These are phyloP conservation scores for Sterna hirundo DNA, from an alignment of 2,113 vertebrate species.

Conservation along the genomic window DNA sequence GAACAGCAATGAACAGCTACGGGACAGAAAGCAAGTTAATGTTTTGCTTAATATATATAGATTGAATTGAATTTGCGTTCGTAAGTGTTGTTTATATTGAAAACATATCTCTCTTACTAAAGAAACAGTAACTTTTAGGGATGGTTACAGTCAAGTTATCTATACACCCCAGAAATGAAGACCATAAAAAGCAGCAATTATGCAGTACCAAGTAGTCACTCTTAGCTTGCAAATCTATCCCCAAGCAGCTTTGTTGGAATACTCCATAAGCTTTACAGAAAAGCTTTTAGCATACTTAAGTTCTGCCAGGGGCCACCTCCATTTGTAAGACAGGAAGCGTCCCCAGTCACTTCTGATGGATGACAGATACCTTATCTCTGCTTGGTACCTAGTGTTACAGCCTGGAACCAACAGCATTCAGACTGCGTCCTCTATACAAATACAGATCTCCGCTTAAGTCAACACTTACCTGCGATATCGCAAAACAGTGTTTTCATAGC, in stretches of 20 bases:
- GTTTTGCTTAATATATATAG: not conserved
- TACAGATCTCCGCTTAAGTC: not conserved
- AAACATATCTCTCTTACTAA: not conserved
- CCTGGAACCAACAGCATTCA: not conserved
- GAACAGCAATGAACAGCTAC: not conserved
- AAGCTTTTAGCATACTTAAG: not conserved
- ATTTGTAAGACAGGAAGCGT: not conserved
- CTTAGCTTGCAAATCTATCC: not conserved
- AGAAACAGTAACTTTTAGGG: not conserved
- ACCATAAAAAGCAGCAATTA: not conserved
- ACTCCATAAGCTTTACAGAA: not conserved
- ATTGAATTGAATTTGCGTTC: not conserved
- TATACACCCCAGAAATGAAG: not conserved
- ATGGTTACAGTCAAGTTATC: not conserved
- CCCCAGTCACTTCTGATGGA: not conserved
- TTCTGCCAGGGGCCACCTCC: not conserved
- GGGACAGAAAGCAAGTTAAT: not conserved
- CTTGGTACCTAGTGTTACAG: not conserved
- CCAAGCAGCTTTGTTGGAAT: not conserved
- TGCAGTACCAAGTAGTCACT: not conserved
- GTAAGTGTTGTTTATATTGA: not conserved
- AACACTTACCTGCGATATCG: not conserved
- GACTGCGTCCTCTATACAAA: not conserved
- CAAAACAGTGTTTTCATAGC: not conserved
- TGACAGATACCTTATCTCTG: not conserved